Evolutionary conservation across 2,113 vertebrate species (phyloP).

Genomic region (Dicentrarchus labrax): DNA sequence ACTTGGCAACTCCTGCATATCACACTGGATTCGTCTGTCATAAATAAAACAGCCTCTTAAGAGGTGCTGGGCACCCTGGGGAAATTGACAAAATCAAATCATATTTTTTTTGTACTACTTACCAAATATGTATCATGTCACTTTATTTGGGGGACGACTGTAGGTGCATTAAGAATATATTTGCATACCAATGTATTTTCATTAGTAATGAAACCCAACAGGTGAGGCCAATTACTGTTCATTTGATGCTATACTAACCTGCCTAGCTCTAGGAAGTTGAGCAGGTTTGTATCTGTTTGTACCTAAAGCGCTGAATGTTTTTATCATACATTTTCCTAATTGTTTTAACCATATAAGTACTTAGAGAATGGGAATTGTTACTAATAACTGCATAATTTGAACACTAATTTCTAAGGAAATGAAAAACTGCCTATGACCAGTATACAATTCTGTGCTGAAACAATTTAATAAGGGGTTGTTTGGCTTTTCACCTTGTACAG

Average conservation of each 20-base stretch:
- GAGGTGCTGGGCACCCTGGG: neutral
- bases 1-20: slow-evolving; percentile 31
- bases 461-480: neutral
- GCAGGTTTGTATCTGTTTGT: no score
- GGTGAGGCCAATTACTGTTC: neutral
- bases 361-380: neutral
- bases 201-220: neutral
- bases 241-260: neutral
- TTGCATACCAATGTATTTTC: neutral
- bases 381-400: neutral
- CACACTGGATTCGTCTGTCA: slow-evolving; percentile 41
- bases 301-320: no score
- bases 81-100: neutral
- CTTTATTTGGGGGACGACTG: neutral
- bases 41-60: slow-evolving; percentile 22
- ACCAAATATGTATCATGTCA: neutral
- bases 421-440: neutral
- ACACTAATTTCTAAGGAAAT: neutral
- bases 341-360: neutral
- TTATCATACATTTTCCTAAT: no score
- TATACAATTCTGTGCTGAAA: neutral
- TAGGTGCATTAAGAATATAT: neutral
- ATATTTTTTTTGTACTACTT: neutral
- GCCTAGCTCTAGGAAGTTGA: neutral
- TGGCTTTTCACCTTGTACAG: neutral